phyloP scores from a whole-genome alignment of 1,140 invertebrate species.

The Probaryconus sp. region DNA sequence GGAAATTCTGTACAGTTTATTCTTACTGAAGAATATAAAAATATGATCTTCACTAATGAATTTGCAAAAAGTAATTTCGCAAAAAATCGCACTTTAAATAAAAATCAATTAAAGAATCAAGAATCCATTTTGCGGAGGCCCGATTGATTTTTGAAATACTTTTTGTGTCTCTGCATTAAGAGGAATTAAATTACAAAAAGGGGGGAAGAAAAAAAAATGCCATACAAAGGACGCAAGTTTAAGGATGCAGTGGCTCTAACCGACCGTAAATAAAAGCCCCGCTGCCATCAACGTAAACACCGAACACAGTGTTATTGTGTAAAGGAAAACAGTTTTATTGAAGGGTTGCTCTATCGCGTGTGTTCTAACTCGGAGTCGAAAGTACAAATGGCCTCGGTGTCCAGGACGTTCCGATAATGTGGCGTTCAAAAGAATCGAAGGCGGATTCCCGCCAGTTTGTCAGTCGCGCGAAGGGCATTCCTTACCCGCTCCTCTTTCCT shows the following conservation, averaged over 20 bases:
- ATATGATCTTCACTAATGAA: too few species aligned
- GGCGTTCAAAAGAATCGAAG: slow-evolving; percentile 68
- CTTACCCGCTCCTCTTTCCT: slow-evolving; percentile 26
- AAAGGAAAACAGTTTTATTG: slow-evolving; percentile 54
- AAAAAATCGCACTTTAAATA: too few species aligned
- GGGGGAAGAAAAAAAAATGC: not conserved
- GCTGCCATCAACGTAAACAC: slow-evolving; percentile 4
- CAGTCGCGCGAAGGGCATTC: slow-evolving; percentile 68
- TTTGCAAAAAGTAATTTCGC: too few species aligned
- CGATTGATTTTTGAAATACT: too few species aligned
- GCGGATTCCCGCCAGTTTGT: slow-evolving; percentile 74
- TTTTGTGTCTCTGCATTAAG: too few species aligned
- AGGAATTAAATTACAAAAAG: too few species aligned
- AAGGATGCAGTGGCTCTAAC: too few species aligned
- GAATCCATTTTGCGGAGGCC: too few species aligned
- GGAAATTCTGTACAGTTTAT: too few species aligned
- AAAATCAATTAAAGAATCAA: too few species aligned
- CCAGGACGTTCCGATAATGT: slow-evolving; percentile 75
- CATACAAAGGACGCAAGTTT: too few species aligned
- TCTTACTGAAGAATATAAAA: too few species aligned
- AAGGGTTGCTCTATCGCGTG: slow-evolving; percentile 12
- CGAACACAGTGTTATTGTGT: slow-evolving; percentile 32
- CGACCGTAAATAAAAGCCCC: slow-evolving; percentile 44
- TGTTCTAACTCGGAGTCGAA: slow-evolving; percentile 39
- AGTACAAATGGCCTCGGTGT: slow-evolving; percentile 74